phyloP scores from a whole-genome alignment of 2,888 invertebrate species.

The Noctua fimbriata region DNA sequence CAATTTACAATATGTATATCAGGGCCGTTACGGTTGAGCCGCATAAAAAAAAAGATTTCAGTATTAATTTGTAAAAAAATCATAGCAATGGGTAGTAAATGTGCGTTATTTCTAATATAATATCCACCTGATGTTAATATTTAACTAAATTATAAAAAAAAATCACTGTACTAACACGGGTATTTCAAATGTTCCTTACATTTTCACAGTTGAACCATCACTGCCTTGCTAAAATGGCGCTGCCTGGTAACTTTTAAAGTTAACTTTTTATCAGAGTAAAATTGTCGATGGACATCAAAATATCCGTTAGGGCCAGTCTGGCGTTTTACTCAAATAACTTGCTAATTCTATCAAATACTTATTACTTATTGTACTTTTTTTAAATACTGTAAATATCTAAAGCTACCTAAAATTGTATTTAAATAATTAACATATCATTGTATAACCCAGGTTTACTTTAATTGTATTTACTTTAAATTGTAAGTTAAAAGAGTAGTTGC shows the following conservation, averaged over 20 bases:
- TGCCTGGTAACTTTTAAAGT: background rate
- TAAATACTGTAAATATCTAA: background rate
- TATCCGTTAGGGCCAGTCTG: background rate
- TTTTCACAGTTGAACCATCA: background rate
- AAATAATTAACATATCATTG: background rate
- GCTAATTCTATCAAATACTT: background rate
- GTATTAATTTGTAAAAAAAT: background rate
- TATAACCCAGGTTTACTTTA: background rate
- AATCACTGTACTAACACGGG: no score
- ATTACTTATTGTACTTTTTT: no score
- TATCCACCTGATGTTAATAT: background rate
- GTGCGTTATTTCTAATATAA: background rate
- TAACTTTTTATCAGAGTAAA: background rate
- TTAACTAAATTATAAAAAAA: no score
- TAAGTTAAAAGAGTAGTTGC: background rate
- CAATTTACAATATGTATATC: background rate
- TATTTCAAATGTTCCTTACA: background rate
- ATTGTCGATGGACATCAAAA: background rate
- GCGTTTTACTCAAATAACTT: background rate
- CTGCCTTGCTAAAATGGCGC: background rate
- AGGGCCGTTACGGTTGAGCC: background rate
- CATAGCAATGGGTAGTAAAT: conserved; percentile 11
- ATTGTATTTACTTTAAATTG: background rate
- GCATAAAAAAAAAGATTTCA: background rate
- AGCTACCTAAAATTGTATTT: background rate